These are phyloP conservation scores for Trematomus loennbergii DNA, from an alignment of 2,113 vertebrate species.

Conservation along the genomic window DNA sequence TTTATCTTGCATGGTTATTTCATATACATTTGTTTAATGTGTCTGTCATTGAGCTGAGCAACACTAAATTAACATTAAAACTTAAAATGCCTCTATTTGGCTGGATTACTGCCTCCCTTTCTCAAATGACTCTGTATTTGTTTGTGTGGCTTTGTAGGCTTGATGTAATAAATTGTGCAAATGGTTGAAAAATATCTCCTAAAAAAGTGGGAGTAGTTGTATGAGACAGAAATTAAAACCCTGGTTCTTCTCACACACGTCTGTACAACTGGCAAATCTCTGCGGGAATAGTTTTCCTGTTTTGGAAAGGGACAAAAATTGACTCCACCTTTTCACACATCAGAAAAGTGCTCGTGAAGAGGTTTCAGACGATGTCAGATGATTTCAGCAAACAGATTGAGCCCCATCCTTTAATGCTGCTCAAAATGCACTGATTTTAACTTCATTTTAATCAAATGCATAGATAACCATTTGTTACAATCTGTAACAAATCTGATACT, in stretches of 20 bases:
- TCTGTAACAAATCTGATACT: no score
- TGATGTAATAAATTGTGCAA: background rate
- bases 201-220: background rate
- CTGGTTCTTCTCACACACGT: slow-evolving; percentile 10
- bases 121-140: background rate
- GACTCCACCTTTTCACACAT: background rate
- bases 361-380: background rate
- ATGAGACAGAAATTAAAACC: background rate
- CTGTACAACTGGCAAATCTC: background rate
- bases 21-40: background rate
- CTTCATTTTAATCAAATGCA: background rate
- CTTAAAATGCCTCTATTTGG: background rate
- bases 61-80: no score
- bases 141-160: background rate
- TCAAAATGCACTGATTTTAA: background rate
- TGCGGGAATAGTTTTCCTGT: background rate
- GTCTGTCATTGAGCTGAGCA: no score
- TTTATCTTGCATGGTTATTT: background rate
- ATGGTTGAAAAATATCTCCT: background rate
- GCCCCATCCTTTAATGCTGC: background rate
- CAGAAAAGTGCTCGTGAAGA: background rate
- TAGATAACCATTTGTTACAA: background rate
- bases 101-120: background rate
- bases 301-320: background rate
- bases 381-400: background rate